Base-by-base conservation (phyloP, 2,113 vertebrate genomes). In the Bolborhynchus lineola region DNA sequence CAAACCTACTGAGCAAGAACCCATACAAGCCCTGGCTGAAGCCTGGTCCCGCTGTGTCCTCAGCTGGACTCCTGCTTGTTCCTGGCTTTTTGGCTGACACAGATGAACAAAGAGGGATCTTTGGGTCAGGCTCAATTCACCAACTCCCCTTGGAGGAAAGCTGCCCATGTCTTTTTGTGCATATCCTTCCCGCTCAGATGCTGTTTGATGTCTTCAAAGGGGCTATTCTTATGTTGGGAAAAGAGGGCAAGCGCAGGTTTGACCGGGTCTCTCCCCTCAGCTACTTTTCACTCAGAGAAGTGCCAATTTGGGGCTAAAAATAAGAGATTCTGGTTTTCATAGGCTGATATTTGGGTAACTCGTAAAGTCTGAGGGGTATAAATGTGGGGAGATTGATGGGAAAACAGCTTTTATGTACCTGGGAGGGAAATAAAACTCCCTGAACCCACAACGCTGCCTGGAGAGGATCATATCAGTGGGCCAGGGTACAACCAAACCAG, bases 11-110 rank as follows among this genome's bases (percentile, higher is more conserved):
- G 2, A 10, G 55, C 52, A 16, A n/a, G 28, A 35, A 33, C 44
- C 60, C 1, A 5, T 1, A 3, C 13, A 4, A 68, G 1, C 23
- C 37, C 55, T 4, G 9, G 0, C 25, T 14, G 2, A 28, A 62
- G 59, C 35, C 68, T 0, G 4, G 39, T 5, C 79, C 21, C 3
- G 2, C 60, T 5, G 0, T 2, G 5, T 35, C 68, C 81, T 78
- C 81, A 25, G 37, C 55, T 82, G 2, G 18, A 25, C 35, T 63
- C 71, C 67, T 46, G 59, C 53, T 72, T 68, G 2, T 35, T 13
- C 46, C 59, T 37, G 1, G 9, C 46, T 41, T 46, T 62, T 37
- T 17, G 68, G 63, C 85, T 71, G 92, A 28, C 86, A 53, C 29
- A 11, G 67, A 5, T 7, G 85, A 88, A 69, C 72, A 75, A 68